A percentile compares a stretch with the other conserved stretches of the same genome.
Conservation (phyloP, 2,797 vertebrate species). For the Pseudochirops corinnae region DNA sequence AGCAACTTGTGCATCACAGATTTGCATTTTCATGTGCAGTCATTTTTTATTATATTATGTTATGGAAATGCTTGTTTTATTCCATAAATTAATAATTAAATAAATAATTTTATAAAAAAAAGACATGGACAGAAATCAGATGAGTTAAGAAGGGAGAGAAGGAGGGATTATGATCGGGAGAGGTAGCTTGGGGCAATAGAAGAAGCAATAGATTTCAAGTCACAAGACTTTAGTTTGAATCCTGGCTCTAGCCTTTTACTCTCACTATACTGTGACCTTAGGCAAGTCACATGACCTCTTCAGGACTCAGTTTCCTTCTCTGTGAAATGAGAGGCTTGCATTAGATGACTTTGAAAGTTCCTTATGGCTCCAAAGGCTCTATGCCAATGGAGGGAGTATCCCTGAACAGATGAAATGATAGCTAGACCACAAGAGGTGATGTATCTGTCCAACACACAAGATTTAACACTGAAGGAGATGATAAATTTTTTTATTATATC, state of each 20-base stretch:
- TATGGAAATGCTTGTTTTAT: not conserved
- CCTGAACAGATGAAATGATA: not conserved
- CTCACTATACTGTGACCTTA: not conserved
- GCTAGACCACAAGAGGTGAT: not conserved
- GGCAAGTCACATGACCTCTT: not conserved
- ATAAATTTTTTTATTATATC: slow-evolving; percentile 87
- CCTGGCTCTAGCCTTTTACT: not conserved
- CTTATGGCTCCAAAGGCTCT: not conserved
- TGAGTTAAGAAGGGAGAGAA: not conserved
- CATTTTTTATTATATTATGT: not conserved
- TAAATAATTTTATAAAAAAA: not conserved
- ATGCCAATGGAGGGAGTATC: not conserved
- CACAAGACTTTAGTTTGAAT: not conserved
- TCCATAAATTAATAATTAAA: not conserved
- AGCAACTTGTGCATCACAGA: not conserved
- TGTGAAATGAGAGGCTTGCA: not conserved
- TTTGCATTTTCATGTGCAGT: not conserved
- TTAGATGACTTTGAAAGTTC: not conserved
- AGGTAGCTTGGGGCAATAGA: not conserved
- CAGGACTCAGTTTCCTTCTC: not conserved
- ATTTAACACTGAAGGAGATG: slow-evolving; percentile 72
- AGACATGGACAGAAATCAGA: not conserved
- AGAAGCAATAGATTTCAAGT: not conserved
- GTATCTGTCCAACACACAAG: not conserved
- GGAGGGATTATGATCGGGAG: not conserved